These are phyloP conservation scores for Megatriorchis doriae DNA, from an alignment of 2,113 vertebrate genomes.

Conservation along the genomic window DNA sequence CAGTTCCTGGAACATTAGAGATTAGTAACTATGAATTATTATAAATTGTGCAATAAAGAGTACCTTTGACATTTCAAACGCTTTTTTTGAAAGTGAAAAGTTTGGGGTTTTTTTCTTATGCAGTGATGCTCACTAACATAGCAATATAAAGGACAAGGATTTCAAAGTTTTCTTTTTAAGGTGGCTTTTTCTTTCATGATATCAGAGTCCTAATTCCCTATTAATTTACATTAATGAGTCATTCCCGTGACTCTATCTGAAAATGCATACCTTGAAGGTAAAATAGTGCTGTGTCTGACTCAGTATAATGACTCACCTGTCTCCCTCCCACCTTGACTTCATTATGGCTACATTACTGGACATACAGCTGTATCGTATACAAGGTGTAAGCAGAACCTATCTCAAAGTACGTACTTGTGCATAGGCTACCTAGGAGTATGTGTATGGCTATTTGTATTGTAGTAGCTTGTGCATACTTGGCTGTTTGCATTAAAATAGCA, in stretches of 20 bases:
- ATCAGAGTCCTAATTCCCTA: background rate
- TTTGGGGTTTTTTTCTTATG: background rate
- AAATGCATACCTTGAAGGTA: background rate
- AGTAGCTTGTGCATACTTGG: rapidly evolving
- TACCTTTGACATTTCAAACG: background rate
- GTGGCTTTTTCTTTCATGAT: background rate
- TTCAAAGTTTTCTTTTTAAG: background rate
- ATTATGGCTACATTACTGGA: background rate
- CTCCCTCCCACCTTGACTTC: background rate
- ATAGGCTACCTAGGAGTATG: background rate
- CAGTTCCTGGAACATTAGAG: background rate
- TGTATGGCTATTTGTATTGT: background rate
- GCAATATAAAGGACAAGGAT: background rate
- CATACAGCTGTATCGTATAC: background rate
- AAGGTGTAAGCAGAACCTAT: background rate
- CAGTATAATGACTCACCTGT: background rate
- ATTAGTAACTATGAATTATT: background rate
- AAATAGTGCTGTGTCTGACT: background rate
- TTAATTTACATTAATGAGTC: background rate
- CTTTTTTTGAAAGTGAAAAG: background rate
- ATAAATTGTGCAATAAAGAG: background rate
- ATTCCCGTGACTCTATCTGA: background rate
- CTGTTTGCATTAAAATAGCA: background rate
- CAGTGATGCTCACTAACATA: background rate
- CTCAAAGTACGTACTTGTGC: background rate